Conservation (phyloP, 2,113 vertebrate genomes). For the Corythaeola cristata region DNA sequence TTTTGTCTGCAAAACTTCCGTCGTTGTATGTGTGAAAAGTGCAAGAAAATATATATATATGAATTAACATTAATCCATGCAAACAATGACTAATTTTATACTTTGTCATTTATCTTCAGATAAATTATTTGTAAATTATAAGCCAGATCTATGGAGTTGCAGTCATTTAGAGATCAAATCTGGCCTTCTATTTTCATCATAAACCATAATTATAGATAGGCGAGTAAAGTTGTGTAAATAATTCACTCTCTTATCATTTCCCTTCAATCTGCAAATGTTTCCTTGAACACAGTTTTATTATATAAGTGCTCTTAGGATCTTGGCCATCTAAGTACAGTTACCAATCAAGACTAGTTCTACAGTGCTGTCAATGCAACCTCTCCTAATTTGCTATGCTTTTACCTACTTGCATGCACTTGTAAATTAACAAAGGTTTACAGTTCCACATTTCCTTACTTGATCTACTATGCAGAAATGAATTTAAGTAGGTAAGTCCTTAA, state of each 20-base stretch:
- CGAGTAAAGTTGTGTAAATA: neutral
- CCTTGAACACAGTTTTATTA: neutral
- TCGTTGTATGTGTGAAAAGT: neutral
- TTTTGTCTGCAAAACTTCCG: slow-evolving; percentile 1
- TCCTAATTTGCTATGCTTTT: neutral
- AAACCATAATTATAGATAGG: neutral
- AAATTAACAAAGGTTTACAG: neutral
- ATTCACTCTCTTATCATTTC: neutral
- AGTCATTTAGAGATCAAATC: neutral
- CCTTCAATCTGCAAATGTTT: neutral
- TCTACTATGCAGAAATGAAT: neutral
- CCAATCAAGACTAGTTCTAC: neutral
- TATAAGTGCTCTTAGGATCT: neutral
- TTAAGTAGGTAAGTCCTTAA: neutral
- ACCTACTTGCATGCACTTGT: neutral
- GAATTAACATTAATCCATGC: neutral
- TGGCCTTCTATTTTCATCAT: neutral
- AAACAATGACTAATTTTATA: neutral
- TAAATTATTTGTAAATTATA: neutral
- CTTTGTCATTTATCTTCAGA: neutral
- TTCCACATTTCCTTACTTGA: neutral
- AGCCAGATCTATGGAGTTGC: neutral
- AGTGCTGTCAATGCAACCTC: neutral
- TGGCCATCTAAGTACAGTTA: neutral
- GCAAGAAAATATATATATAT: neutral